A percentile compares a stretch with the other conserved stretches of the same genome.
phyloP scores from a whole-genome alignment of 2,113 vertebrate species.

The Microtus ochrogaster region DNA sequence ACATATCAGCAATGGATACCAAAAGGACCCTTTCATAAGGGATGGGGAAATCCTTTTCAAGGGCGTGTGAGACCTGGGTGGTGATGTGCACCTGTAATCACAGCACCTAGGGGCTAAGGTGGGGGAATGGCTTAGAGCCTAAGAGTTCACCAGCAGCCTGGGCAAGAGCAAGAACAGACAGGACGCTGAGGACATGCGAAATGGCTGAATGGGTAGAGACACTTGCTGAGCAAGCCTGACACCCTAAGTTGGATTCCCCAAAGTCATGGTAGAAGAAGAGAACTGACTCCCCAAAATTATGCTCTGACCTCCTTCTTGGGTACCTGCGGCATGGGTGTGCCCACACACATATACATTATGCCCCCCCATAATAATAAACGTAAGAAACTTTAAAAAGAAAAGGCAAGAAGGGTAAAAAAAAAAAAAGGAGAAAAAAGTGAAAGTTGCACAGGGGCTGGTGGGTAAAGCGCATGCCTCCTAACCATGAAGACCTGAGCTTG shows the following conservation, averaged over 20 bases:
- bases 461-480: background rate
- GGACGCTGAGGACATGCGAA: too few species aligned
- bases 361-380: background rate
- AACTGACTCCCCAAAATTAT: background rate
- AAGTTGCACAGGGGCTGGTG: too few species aligned
- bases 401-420: background rate
- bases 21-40: background rate
- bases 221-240: background rate
- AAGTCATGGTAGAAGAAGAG: background rate
- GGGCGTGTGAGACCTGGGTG: background rate
- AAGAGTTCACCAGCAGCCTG: background rate
- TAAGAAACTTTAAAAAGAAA: background rate
- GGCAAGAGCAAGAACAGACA: background rate
- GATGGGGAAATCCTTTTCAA: conserved; percentile 24
- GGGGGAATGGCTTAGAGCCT: background rate
- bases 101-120: background rate
- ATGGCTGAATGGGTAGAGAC: background rate
- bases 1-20: background rate
- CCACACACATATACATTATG: background rate
- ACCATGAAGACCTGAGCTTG: background rate
- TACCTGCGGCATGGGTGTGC: background rate
- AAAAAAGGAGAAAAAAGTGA: too few species aligned
- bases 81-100: background rate
- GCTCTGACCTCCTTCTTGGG: background rate
- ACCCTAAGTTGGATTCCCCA: background rate